Base-by-base conservation (phyloP, 1,140 invertebrate genomes). In the Cylas formicarius region DNA sequence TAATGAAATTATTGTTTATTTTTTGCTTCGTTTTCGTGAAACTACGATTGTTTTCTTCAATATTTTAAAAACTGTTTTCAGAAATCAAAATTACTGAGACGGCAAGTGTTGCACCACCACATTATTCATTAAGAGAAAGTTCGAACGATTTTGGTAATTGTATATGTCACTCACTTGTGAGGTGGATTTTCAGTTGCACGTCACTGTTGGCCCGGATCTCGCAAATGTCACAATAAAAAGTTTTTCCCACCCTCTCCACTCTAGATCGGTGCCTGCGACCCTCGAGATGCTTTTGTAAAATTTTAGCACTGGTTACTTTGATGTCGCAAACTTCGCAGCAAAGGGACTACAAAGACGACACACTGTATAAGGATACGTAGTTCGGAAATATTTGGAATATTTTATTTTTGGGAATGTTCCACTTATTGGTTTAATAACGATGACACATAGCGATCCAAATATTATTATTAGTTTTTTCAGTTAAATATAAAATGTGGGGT, bases 171-270 rank as follows among this genome's bases (percentile, higher is more conserved):
- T 54, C 57, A 65, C 63, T 62, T 44, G 56, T 60, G 13, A 65
- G 36, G 45, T 65, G 63, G 22, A 60, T 58, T 31, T 63, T 57
- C 3, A 65, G 44, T 47, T 65, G 63, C 32, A 53, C 60, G 55
- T 65, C 61, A 42, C 61, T 61, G 33, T 65, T 65, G 29, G 63
- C 63, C 24, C 48, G 49, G 27, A 65, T 44, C 16, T 61, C 51
- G 33, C 63, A 65, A 11, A 65, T 28, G 18, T 62, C 57, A 48
- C 63, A 65, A 47, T 53, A 44, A 34, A 63, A 65, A 2, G 47
- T 53, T 54, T 63, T 65, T 13, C 63, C 63, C 47, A 57, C 36
- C 34, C 60, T 50, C 53, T 62, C 58, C 7, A 44, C 53, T 31
- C 59, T 55, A 47, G 58, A 53, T 24, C 52, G 55, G 45, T 65